Evolutionary conservation across 2,888 invertebrate species (phyloP).

Genomic region (Phasia obesa): DNA sequence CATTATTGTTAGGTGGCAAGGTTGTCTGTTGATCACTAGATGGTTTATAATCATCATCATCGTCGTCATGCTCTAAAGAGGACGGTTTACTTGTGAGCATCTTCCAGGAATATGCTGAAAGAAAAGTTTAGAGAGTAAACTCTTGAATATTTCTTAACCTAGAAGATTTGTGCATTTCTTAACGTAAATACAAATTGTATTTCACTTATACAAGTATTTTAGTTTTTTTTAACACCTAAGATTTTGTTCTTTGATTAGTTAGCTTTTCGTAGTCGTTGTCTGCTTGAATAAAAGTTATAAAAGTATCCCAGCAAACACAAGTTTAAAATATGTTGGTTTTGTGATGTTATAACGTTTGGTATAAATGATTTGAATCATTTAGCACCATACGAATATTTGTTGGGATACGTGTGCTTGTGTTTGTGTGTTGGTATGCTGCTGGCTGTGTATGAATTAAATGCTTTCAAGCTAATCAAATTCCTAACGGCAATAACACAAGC

Average conservation of each 20-base stretch:
- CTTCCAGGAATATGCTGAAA: conserved; percentile 78
- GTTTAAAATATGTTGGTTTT: no score
- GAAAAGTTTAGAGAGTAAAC: background rate
- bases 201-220: no score
- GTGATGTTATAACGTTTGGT: no score
- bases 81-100: conserved; percentile 81
- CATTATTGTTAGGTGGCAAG: conserved; percentile 64
- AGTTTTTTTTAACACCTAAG: no score
- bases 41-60: conserved; percentile 60
- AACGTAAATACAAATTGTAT: no score
- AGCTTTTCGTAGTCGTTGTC: no score
- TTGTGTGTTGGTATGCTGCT: background rate
- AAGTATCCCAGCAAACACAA: no score
- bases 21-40: conserved; percentile 66
- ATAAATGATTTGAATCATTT: no score
- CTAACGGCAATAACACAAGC: conserved; percentile 37
- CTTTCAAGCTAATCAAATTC: conserved; percentile 48
- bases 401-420: background rate
- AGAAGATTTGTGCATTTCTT: background rate
- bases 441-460: conserved; percentile 13
- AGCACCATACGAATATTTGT: background rate
- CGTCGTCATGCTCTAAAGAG: conserved; percentile 74
- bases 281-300: no score
- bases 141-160: background rate
- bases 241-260: no score